Conservation (phyloP, 2,888 invertebrate genomes). For the Synergus umbraculus region DNA sequence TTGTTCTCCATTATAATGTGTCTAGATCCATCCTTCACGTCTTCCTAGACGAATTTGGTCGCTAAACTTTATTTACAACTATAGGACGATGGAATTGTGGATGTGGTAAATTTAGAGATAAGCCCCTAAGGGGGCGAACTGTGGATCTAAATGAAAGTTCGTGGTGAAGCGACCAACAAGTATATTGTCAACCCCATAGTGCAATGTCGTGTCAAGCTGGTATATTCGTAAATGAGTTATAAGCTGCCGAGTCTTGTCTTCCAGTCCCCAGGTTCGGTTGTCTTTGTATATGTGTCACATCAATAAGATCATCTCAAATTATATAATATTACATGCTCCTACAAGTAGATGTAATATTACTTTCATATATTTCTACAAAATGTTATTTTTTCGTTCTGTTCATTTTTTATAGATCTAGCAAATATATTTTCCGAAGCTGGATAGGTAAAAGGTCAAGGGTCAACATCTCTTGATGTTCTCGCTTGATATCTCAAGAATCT, state of each 20-base stretch:
- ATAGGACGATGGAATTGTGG: conserved; percentile 1
- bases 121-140: neutral
- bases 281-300: neutral
- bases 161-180: neutral
- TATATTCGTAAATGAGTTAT: conserved; percentile 7
- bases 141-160: neutral
- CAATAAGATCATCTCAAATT: neutral
- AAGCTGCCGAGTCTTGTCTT: neutral
- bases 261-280: neutral
- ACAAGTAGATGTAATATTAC: neutral
- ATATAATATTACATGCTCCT: neutral
- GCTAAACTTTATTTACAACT: neutral
- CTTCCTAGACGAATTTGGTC: neutral
- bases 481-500: too few relatives aligned
- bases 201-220: conserved; percentile 4
- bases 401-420: too few relatives aligned
- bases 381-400: too few relatives aligned
- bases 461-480: too few relatives aligned
- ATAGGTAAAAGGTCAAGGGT: too few relatives aligned
- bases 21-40: neutral
- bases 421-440: too few relatives aligned
- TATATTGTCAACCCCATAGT: neutral
- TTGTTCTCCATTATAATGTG: neutral
- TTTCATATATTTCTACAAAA: too few relatives aligned
- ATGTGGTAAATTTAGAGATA: neutral